Evolutionary conservation across 2,797 vertebrate genomes (phyloP), one percentile per base, ranked within the genome.

Genomic region (Oreortyx pictus): DNA sequence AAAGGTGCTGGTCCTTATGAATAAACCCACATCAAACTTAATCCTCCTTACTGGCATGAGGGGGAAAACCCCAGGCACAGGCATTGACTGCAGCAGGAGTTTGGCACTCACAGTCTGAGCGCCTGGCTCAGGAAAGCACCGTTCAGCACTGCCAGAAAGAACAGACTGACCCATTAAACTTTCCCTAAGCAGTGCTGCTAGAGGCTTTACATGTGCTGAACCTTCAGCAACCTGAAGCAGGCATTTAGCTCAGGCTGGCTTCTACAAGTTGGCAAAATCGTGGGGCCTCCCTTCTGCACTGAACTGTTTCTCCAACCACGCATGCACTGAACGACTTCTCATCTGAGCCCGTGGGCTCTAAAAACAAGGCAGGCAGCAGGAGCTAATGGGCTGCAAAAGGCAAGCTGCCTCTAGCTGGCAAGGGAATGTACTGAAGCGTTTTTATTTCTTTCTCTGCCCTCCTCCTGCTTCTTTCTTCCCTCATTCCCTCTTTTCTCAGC

Each of bases 141-240:
- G 31, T 41, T 78, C 76, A 77, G 73, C 62, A 8, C 2, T 50
- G 89, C 82, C 94, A 93, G 41, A 59, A 88, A 56, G 92, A 87
- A 92, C 88, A 90, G 93, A 18, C 61, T 44, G 84, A 82, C 86
- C 92, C n/a, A 46, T 89, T 87, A 93, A 94, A 87, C 9, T 82
- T 73, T 18, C 78, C 18, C 14, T 90, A 88, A 79, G 33, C 72
- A 66, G 79, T 4, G 0, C 90, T 23, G n/a, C 50, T 12, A n/a
- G 74, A 84, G 72, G 65, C 81, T 71, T 88, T 31, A 7, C 31
- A 1, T 15, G 44, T 72, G 43, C 76, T 60, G 79, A 90, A 39
- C 7, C 13, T 46, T 50, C 33, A 1, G 47, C 76, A 95, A 11
- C 44, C 83, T 25, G 1, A 8, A 90, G 86, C 68, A 52, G 65